A percentile compares a stretch with the other conserved stretches of the same genome.
Conservation (phyloP, 2,113 vertebrate genomes). For the Proteles cristata region DNA sequence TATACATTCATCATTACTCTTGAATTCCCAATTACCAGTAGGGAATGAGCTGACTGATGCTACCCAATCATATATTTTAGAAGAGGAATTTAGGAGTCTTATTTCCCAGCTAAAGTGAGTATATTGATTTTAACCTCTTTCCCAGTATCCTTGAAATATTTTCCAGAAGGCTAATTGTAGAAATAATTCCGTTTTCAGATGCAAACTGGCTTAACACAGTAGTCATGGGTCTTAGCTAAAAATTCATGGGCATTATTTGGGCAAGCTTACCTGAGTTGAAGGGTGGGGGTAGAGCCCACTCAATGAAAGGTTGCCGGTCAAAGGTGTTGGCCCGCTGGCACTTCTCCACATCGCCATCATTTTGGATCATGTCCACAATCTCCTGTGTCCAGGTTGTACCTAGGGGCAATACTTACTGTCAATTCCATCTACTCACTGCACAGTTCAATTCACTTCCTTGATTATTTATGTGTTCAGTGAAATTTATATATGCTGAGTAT, state of each 20-base stretch:
- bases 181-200: not conserved
- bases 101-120: not conserved
- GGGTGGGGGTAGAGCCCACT: slow-evolving; percentile 67
- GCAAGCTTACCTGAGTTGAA: slow-evolving; percentile 71
- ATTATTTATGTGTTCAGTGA: not conserved
- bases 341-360: slow-evolving; percentile 81
- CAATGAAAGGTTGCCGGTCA: slow-evolving; percentile 85
- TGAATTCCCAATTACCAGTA: no score
- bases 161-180: not conserved
- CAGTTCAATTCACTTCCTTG: not conserved
- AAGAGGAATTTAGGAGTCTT: not conserved
- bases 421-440: not conserved
- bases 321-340: slow-evolving; percentile 80
- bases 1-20: no score
- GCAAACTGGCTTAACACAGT: not conserved
- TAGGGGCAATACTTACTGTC: slow-evolving; percentile 64
- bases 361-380: slow-evolving; percentile 87
- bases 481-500: not conserved
- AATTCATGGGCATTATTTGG: no score
- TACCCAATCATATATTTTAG: not conserved
- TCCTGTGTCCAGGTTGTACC: slow-evolving; percentile 88
- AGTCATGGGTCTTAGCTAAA: not conserved
- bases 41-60: not conserved
- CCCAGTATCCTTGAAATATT: not conserved
- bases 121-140: not conserved